Evolutionary conservation across 1,140 invertebrate genomes (phyloP).

Genomic region (Tetragnatha versicolor): DNA sequence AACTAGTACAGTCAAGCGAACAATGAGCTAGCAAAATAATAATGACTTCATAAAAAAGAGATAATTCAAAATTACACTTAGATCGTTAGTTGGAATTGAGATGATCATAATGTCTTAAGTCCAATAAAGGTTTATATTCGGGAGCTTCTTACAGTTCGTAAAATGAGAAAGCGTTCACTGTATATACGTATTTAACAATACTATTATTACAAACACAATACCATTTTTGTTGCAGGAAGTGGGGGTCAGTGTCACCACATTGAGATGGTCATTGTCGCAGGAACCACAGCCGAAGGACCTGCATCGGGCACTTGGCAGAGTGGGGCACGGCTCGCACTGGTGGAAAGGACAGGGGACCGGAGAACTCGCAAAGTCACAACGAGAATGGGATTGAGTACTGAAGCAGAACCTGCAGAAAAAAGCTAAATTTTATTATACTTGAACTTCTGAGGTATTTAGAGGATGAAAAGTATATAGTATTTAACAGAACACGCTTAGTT

Average conservation of each 20-base stretch:
- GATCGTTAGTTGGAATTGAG: no score
- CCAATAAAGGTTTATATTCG: no score
- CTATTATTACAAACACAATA: not conserved
- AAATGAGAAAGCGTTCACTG: not conserved
- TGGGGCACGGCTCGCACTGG: slow-evolving; percentile 14
- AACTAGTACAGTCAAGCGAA: no score
- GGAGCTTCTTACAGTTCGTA: no score
- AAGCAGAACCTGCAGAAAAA: slow-evolving; percentile 47
- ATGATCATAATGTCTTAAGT: no score
- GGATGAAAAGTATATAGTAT: no score
- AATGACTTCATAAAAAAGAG: no score
- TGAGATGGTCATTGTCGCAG: slow-evolving; percentile 32
- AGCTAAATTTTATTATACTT: no score
- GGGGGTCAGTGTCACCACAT: slow-evolving; percentile 1
- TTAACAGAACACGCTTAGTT: no score
- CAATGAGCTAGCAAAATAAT: no score
- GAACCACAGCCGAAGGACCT: slow-evolving; percentile 28
- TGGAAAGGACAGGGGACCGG: slow-evolving; percentile 32
- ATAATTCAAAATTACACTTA: no score
- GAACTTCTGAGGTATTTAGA: no score
- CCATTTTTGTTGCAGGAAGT: slow-evolving; percentile 34
- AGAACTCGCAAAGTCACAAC: slow-evolving; percentile 28
- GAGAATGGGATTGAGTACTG: slow-evolving; percentile 25
- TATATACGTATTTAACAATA: not conserved
- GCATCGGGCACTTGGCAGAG: slow-evolving; percentile 22